Evolutionary conservation across 2,888 invertebrate genomes (phyloP).

Genomic region (Tanypteryx hageni): DNA sequence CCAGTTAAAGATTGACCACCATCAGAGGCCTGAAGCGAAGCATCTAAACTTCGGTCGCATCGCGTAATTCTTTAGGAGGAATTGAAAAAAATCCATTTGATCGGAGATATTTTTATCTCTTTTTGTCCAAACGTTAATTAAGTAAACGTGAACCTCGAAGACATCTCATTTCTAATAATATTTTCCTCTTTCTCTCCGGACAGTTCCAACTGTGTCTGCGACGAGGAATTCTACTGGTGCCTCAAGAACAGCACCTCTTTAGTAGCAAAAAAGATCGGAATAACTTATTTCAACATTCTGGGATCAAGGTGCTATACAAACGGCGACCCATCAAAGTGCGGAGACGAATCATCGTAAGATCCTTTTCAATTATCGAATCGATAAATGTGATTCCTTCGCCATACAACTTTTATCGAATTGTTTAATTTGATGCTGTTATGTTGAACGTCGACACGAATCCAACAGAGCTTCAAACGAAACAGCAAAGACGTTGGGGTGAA

Average conservation of each 20-base stretch:
- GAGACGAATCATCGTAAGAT: constrained; percentile 74
- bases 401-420: no score
- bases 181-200: constrained; percentile 56
- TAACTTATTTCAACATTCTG: constrained; percentile 85
- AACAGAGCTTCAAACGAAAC: no score
- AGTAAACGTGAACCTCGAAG: constrained; percentile 64
- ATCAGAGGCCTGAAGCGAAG: no score
- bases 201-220: constrained; percentile 81
- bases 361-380: neutral
- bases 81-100: no score
- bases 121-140: neutral
- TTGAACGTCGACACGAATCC: no score
- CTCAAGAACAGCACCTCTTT: constrained; percentile 79
- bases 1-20: no score
- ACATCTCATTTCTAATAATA: neutral
- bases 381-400: no score
- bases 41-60: no score
- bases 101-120: no score
- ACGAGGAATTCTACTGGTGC: constrained; percentile 81
- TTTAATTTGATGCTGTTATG: no score
- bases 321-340: constrained; percentile 78
- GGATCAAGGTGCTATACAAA: constrained; percentile 84
- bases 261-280: constrained; percentile 80
- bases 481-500: no score
- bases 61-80: no score